Base-by-base conservation (phyloP, 2,797 vertebrate species). In the Tenualosa ilisha region DNA sequence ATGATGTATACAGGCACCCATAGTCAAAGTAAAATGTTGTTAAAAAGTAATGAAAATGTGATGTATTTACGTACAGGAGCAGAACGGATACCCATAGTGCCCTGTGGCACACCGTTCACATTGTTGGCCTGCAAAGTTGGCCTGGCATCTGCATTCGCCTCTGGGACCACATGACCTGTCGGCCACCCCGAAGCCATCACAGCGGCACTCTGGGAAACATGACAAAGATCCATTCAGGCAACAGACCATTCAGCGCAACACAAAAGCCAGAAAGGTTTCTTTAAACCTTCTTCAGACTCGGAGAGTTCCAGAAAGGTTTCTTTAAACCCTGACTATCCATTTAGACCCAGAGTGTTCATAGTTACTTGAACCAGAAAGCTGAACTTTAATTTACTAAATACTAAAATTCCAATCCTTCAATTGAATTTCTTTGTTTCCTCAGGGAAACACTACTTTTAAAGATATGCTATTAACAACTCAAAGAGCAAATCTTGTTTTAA, bases 81-180 rank as follows among this genome's bases (percentile, higher is more conserved):
- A 97, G 83, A 72, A 91, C 43, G 95, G 95, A 85, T 95, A 96
- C 82, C 93, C 91, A 85, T 96, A 95, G 92, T 94, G 95, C 83
- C 94, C 95, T 0, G 88, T 88, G 43, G 94, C 93, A 12, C 95
- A 96, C 26, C 88, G 90, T 1, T 94, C 92, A 91, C 96, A 97
- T 50, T 89, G 91, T 79, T 81, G 86, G 22, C 96, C 95, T 5
- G 87, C 88, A 0, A 92, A 96, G 89, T 92, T 94, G 9, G 84
- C 83, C 1, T 17, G 91, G 88, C 96, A 96, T 26, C n/a, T 81
- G 87, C 96, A 96, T 82, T 93, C 94, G 50, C 95, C 95, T 15
- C 8, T 82, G 2, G 88, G 88, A 83, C 83, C 88, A 86, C 95
- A 95, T 4, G 82, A 81, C 1, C 65, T 87, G 84, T 93, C 93